A percentile compares a stretch with the other conserved stretches of the same genome.
phyloP scores from a whole-genome alignment of 1,140 invertebrate genomes.

The Hycleus phaleratus region DNA sequence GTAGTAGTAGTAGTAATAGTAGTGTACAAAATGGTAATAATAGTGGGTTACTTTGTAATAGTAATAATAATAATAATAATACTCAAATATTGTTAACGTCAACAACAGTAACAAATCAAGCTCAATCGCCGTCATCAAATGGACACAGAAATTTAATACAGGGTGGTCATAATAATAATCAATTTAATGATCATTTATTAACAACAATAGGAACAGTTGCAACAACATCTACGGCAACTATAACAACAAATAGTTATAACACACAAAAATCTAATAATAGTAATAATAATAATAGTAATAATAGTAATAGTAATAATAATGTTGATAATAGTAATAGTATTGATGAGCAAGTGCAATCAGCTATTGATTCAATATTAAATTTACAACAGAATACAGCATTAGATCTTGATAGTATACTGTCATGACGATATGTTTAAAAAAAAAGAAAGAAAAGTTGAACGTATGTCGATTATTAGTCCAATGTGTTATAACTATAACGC shows the following conservation, averaged over 20 bases:
- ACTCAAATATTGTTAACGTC: background rate
- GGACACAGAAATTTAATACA: background rate
- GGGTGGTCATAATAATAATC: background rate
- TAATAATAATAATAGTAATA: slow-evolving; percentile 21
- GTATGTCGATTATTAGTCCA: too few relatives aligned
- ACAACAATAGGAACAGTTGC: background rate
- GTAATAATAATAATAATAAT: background rate
- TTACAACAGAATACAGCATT: slow-evolving; percentile 46
- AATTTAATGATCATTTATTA: background rate
- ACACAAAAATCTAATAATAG: slow-evolving; percentile 2
- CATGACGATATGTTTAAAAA: slow-evolving; percentile 36
- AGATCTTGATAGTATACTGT: slow-evolving; percentile 39
- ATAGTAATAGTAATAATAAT: slow-evolving; percentile 27
- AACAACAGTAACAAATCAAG: slow-evolving; percentile 3
- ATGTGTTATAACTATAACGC: too few relatives aligned
- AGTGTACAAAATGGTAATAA: slow-evolving; percentile 17
- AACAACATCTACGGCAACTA: slow-evolving; percentile 6
- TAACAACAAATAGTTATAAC: background rate
- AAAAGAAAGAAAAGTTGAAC: too few relatives aligned
- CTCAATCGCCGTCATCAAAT: slow-evolving; percentile 4
- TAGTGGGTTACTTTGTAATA: background rate
- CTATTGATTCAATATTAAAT: slow-evolving; percentile 70
- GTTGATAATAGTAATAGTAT: slow-evolving; percentile 52
- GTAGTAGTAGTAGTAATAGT: slow-evolving; percentile 23
- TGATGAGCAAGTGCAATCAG: slow-evolving; percentile 67